Percentiles rank a stretch among this genome's conserved stretches.
These are phyloP conservation scores for Cromileptes altivelis DNA, from an alignment of 2,113 vertebrate species.

Conservation along the genomic window DNA sequence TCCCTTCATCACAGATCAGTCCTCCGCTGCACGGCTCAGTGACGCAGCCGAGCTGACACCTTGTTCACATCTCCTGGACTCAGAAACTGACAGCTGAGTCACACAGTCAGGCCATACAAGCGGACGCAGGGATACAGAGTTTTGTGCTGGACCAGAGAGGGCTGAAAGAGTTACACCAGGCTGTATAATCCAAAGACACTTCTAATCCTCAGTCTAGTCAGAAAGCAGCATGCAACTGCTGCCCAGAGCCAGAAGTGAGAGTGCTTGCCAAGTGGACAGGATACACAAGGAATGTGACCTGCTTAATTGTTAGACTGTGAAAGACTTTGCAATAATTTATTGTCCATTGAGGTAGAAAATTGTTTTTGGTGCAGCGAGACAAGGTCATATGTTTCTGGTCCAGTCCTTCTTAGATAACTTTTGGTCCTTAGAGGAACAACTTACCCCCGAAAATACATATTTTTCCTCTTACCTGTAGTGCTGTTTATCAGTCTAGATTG, in stretches of 20 bases:
- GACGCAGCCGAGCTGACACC: conserved; percentile 30
- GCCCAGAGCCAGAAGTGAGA: background rate
- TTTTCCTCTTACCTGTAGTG: too few species aligned
- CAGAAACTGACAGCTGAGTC: conserved; percentile 44
- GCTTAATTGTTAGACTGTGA: conserved; percentile 18
- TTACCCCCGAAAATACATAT: too few species aligned
- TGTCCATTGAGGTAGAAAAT: conserved; percentile 2
- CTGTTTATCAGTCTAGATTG: too few species aligned
- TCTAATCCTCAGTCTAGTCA: conserved; percentile 23
- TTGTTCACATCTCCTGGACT: conserved; percentile 45
- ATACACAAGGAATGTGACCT: conserved; percentile 12
- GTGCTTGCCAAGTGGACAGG: conserved; percentile 2
- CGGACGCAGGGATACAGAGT: background rate
- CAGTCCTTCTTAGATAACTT: too few species aligned
- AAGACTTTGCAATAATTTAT: background rate
- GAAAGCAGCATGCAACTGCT: conserved; percentile 14
- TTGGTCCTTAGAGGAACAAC: too few species aligned
- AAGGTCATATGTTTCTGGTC: background rate
- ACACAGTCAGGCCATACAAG: background rate
- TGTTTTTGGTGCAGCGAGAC: background rate
- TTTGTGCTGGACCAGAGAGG: background rate
- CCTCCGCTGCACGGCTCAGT: conserved; percentile 4
- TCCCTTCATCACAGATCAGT: conserved; percentile 39
- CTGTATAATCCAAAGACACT: background rate
- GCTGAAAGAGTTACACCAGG: background rate